Percentiles rank a stretch among this genome's conserved stretches.
Conservation (phyloP, 2,113 vertebrate species). For the Lasiurus cinereus region DNA sequence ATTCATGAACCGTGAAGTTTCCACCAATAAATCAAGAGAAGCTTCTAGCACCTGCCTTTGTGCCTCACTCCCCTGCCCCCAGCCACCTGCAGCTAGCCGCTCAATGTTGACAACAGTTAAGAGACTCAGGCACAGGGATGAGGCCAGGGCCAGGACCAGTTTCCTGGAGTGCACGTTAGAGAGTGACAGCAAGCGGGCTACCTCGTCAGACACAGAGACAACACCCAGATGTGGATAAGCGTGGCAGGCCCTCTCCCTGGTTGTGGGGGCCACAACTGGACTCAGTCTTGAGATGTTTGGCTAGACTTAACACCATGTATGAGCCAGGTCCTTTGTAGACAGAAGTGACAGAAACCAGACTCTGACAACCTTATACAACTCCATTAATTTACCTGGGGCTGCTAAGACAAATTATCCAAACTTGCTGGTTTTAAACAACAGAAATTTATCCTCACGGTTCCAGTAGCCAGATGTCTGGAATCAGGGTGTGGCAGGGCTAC, state of each 20-base stretch:
- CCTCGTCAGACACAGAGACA: not conserved
- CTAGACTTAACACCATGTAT: not conserved
- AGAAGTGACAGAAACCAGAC: slow-evolving; percentile 35
- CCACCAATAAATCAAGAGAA: slow-evolving; percentile 57
- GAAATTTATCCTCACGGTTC: not conserved
- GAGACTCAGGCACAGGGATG: not conserved
- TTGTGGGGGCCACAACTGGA: not conserved
- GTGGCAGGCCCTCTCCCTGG: not conserved
- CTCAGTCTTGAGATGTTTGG: not conserved
- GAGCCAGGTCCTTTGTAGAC: not conserved
- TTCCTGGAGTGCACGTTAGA: not conserved
- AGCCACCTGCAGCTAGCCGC: slow-evolving; percentile 49
- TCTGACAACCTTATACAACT: not conserved
- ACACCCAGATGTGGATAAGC: not conserved
- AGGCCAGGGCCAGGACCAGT: not conserved
- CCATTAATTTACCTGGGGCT: not conserved
- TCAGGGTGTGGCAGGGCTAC: too few relatives aligned
- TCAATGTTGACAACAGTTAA: not conserved
- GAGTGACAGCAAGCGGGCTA: not conserved
- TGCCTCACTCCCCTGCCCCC: not conserved
- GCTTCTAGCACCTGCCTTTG: slow-evolving; percentile 67
- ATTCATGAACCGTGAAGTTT: slow-evolving; percentile 70
- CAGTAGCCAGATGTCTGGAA: not conserved
- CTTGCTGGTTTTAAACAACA: not conserved
- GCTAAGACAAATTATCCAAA: not conserved